Evolutionary conservation across 2,113 vertebrate species (phyloP).

Genomic region (Parus major): DNA sequence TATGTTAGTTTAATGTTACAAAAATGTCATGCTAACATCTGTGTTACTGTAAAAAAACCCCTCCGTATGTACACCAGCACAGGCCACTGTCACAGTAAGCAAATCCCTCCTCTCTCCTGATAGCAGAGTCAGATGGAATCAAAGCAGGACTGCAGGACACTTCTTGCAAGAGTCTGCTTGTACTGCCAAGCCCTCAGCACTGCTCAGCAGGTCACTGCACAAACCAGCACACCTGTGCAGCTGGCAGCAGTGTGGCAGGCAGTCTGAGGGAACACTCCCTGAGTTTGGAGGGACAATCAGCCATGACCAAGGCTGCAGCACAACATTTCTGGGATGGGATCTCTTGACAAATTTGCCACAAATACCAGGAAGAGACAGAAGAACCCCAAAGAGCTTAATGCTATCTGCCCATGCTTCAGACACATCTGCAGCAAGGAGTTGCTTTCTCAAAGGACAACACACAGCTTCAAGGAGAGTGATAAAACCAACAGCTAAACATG

Average conservation of each 20-base stretch:
- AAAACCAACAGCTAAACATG: background rate
- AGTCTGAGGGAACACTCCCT: background rate
- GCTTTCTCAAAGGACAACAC: background rate
- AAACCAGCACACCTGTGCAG: background rate
- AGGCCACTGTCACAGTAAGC: background rate
- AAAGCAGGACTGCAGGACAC: background rate
- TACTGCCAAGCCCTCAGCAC: background rate
- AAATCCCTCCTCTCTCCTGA: background rate
- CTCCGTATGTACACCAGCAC: background rate
- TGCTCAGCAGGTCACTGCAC: background rate
- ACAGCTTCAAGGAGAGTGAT: background rate
- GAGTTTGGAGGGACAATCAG: background rate
- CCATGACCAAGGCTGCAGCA: background rate
- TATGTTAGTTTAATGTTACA: background rate
- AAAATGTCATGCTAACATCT: background rate
- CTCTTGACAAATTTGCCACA: background rate
- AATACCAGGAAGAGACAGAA: background rate
- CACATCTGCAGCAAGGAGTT: background rate
- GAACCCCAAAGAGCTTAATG: background rate
- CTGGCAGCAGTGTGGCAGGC: rapidly evolving
- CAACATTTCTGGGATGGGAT: background rate
- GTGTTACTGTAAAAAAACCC: background rate
- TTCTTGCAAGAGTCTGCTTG: background rate
- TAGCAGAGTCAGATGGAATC: background rate
- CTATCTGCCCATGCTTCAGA: background rate